These are phyloP conservation scores for Andrena bicolor DNA, from an alignment of 2,888 invertebrate genomes.

Conservation along the genomic window DNA sequence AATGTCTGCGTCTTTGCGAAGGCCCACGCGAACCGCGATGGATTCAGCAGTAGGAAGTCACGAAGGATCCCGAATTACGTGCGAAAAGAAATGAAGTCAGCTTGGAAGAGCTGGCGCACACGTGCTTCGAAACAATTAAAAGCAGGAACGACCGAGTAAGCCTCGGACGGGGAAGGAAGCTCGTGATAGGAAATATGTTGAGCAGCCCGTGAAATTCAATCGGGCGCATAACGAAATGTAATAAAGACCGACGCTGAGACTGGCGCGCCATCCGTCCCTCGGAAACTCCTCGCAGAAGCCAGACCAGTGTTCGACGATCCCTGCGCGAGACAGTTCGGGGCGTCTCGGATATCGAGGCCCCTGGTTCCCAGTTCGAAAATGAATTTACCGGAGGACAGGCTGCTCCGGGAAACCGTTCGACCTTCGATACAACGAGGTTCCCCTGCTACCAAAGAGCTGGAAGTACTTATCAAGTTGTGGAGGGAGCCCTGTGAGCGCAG, in stretches of 20 bases:
- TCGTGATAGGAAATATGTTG: background rate
- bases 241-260: background rate
- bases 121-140: background rate
- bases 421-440: conserved; percentile 53
- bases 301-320: conserved; percentile 2
- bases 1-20: no score
- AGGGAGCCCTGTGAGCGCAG: no score
- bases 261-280: background rate
- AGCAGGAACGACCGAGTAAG: background rate
- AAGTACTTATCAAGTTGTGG: conserved; percentile 68
- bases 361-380: conserved; percentile 42
- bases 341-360: conserved; percentile 34
- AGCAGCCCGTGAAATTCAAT: conserved; percentile 4
- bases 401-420: conserved; percentile 44
- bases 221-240: conserved; percentile 13
- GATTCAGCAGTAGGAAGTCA: no score
- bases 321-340: conserved; percentile 33
- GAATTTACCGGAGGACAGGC: conserved; percentile 44
- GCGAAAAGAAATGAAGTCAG: no score
- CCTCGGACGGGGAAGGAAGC: background rate
- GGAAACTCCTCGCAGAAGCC: conserved; percentile 5
- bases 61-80: no score
- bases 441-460: conserved; percentile 34
- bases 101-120: no score
- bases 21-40: no score